Evolutionary conservation across 1,140 invertebrate species (phyloP), one percentile per base, ranked within the genome.

Genomic region (Cotesia chilonis): DNA sequence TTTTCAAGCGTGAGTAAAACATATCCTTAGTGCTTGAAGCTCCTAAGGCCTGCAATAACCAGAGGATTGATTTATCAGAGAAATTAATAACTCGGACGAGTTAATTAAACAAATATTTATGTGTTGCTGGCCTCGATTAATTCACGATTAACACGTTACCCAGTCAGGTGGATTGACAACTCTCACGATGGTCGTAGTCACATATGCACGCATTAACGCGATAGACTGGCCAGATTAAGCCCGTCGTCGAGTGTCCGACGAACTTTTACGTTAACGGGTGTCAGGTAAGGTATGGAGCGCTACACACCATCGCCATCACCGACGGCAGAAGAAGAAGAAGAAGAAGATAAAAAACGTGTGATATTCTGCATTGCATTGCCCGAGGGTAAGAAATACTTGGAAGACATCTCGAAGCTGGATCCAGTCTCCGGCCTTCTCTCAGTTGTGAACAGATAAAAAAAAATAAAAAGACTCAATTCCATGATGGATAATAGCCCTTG

Each of bases 391-490:
- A 47, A 47, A 47, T 47, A 47, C 41, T 47, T 47, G 41, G 41
- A 10, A 47, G 41, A 47, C 41, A 47, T 47, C 41, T 47, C 41
- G 41, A 47, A 10, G 68, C 64, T 57, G 10, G 10, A 59, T 17
- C 12, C 28, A 55, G 20, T 54, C 38, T 28, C 28, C 28, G 28
- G 28, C 28, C 28, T 28, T 28, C 20, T 70, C 54, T 65, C 73
- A 64, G 47, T 68, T 55, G 36, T 35, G 54, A n/a, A 65, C 10
- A 54, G 7, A 75, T 77, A 77, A 76, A 78, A 79, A 78, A 78
- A 60, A 77, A 78, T 69, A 80, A 83, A 81, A 84, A 79, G 76
- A 79, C 80, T 83, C 76, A 77, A 83, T 84, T 80, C 75, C 61
- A 71, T 70, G 61, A 59, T 47, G 41, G 41, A 79, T 85, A 85